These are phyloP conservation scores for human (Homo sapiens) DNA, from an alignment of 2,113 vertebrate species.

Conservation along the genomic window DNA sequence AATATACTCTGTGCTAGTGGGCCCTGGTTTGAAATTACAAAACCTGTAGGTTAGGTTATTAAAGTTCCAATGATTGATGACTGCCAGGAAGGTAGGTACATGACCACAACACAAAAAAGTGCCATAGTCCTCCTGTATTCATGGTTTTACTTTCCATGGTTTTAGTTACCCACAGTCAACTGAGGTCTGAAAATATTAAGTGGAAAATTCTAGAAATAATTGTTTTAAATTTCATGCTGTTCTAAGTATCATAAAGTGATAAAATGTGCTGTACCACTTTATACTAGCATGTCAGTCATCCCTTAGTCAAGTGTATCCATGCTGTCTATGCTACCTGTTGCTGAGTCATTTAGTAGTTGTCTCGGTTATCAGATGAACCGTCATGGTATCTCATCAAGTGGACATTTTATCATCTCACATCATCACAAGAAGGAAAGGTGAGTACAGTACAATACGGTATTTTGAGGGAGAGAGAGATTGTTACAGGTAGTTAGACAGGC, in stretches of 20 bases:
- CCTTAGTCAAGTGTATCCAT: neutral
- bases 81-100: neutral
- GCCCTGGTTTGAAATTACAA: neutral
- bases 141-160: neutral
- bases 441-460: neutral
- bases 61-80: neutral
- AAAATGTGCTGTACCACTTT: neutral
- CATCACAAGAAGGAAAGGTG: neutral
- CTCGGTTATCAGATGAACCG: neutral
- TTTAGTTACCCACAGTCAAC: neutral
- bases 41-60: neutral
- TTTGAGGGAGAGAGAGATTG: neutral
- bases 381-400: neutral
- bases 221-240: neutral
- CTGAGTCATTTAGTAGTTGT: neutral
- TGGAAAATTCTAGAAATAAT: neutral
- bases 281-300: neutral
- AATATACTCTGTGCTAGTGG: neutral
- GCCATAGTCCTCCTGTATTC: no score
- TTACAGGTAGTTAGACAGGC: no score
- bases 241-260: neutral
- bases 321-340: neutral
- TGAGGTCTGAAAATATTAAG: neutral
- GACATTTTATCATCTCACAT: neutral
- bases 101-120: neutral